A percentile compares a stretch with the other conserved stretches of the same genome.
phyloP scores from a whole-genome alignment of 2,888 invertebrate genomes.

The Archips xylosteana region DNA sequence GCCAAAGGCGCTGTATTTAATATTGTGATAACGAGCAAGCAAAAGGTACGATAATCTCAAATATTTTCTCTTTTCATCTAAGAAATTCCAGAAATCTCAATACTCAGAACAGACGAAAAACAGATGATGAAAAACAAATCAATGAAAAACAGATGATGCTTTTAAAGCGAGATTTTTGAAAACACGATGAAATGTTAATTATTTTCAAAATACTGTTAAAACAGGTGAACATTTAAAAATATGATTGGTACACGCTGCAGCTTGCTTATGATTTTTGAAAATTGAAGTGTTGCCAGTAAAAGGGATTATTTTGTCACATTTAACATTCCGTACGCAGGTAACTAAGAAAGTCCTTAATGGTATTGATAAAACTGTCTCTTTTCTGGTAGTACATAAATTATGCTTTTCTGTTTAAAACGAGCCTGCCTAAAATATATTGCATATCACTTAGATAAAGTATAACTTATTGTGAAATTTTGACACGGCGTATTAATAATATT shows the following conservation, averaged over 20 bases:
- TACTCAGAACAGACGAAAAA: not conserved
- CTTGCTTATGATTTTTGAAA: slow-evolving; percentile 51
- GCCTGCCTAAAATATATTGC: slow-evolving; percentile 83
- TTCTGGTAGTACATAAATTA: slow-evolving; percentile 30
- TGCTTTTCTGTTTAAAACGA: slow-evolving; percentile 56
- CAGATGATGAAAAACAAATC: too few relatives aligned
- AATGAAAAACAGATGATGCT: not conserved
- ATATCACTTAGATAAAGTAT: slow-evolving; percentile 79
- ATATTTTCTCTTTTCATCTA: slow-evolving; percentile 11
- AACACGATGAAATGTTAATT: slow-evolving; percentile 19
- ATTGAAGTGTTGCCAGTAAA: slow-evolving; percentile 19
- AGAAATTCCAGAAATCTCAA: not conserved
- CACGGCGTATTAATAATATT: slow-evolving; percentile 50
- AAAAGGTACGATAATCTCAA: slow-evolving; percentile 15
- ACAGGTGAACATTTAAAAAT: slow-evolving; percentile 5
- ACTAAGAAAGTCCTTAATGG: not conserved
- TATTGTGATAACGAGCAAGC: slow-evolving; percentile 70
- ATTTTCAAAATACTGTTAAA: not conserved
- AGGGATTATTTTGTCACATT: not conserved
- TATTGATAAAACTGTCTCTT: not conserved
- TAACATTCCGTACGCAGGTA: not conserved
- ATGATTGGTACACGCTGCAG: slow-evolving; percentile 47
- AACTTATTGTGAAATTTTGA: slow-evolving; percentile 57
- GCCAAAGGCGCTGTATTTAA: slow-evolving; percentile 76
- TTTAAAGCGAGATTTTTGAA: not conserved